A percentile compares a stretch with the other conserved stretches of the same genome.
Conservation (phyloP, 92 coral and sea anemone genomes). For the Porites divaricata region DNA sequence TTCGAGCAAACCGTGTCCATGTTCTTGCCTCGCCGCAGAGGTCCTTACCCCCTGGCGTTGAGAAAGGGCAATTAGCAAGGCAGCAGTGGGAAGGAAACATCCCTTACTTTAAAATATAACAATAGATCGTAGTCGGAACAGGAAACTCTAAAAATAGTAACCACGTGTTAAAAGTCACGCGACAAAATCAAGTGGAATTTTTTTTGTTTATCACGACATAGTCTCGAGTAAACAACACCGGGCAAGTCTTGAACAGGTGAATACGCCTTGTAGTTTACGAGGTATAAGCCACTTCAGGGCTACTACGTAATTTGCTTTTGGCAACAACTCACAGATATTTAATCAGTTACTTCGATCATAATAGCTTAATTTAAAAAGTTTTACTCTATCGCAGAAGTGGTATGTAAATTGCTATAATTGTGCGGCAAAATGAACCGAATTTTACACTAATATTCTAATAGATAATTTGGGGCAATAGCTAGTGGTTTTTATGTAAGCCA, state of each 20-base stretch:
- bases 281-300: too few relatives aligned
- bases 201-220: not conserved
- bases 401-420: not conserved
- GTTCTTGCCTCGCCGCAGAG: not conserved
- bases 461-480: not conserved
- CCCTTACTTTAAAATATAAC: not conserved
- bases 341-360: not conserved
- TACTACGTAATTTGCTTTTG: not conserved
- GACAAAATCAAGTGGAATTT: not conserved
- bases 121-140: not conserved
- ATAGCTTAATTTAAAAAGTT: not conserved
- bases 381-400: not conserved
- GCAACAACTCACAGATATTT: not conserved
- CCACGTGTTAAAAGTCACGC: constrained; percentile 12
- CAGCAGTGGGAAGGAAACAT: not conserved
- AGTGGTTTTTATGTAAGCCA: too few relatives aligned
- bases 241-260: not conserved
- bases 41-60: not conserved
- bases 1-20: not conserved
- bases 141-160: not conserved
- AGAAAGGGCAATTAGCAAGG: not conserved
- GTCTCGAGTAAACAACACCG: not conserved
- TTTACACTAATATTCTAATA: too few relatives aligned
- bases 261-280: not conserved
- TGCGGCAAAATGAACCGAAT: not conserved